Evolutionary conservation across 2,113 vertebrate species (phyloP).

Genomic region (Phaethon lepturus): DNA sequence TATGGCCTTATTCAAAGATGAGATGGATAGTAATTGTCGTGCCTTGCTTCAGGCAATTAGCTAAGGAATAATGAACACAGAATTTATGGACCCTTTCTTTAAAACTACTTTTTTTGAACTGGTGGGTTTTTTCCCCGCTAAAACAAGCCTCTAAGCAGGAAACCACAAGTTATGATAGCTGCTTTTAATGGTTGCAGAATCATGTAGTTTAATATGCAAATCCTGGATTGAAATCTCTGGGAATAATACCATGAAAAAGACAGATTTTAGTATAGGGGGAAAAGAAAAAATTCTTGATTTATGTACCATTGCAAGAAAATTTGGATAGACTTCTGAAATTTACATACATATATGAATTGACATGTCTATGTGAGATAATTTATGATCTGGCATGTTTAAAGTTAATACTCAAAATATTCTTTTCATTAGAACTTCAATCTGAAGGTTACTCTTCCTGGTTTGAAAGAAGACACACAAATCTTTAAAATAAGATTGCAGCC

Average conservation of each 20-base stretch:
- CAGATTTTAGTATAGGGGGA: neutral
- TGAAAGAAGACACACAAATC: conserved; percentile 81
- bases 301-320: neutral
- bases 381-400: neutral
- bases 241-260: neutral
- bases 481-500: conserved; percentile 84
- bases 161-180: neutral
- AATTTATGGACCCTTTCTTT: neutral
- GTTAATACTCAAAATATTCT: conserved; percentile 48
- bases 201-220: neutral
- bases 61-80: neutral
- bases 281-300: neutral
- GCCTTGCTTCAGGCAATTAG: neutral
- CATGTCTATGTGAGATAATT: neutral
- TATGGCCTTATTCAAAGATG: neutral
- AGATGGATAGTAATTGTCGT: neutral
- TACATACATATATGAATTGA: neutral
- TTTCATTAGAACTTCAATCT: conserved; percentile 83
- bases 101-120: neutral
- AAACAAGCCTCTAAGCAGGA: neutral
- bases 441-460: conserved; percentile 84
- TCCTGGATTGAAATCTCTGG: neutral
- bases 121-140: neutral
- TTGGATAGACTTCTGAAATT: neutral
- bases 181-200: neutral